Conservation (phyloP, 2,888 invertebrate genomes). For the Lasioglossum figueresi region DNA sequence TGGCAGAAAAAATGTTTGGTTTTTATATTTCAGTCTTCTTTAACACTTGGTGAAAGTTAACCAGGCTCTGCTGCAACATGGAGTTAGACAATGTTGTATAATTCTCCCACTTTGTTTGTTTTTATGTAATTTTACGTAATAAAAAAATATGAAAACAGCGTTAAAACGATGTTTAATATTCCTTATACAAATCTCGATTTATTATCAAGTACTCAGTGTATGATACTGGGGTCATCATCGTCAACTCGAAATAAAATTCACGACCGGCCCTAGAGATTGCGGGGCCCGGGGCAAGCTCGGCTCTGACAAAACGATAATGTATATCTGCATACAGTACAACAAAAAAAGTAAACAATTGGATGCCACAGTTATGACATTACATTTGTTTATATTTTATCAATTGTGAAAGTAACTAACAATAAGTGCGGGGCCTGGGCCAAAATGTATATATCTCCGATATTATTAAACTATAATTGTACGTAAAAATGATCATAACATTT, state of each 20-base stretch:
- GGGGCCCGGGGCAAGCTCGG: background rate
- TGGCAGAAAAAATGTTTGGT: background rate
- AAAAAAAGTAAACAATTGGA: too few relatives aligned
- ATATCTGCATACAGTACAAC: background rate
- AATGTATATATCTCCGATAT: background rate
- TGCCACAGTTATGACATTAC: too few relatives aligned
- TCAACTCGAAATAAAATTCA: background rate
- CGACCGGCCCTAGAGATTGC: background rate
- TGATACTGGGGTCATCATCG: background rate
- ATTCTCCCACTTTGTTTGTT: background rate
- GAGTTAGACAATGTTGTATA: background rate
- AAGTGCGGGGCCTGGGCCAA: background rate
- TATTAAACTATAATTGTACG: too few relatives aligned
- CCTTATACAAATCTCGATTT: background rate
- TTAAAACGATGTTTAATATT: background rate
- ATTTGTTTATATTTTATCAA: too few relatives aligned
- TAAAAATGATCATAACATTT: background rate
- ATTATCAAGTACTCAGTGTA: background rate
- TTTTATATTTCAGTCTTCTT: background rate
- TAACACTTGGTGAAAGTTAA: background rate
- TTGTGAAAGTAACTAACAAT: too few relatives aligned
- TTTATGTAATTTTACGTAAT: background rate
- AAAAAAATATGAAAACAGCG: background rate
- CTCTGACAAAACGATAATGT: background rate
- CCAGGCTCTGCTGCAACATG: background rate